Percentiles rank a stretch among this genome's conserved stretches.
These are phyloP conservation scores for Babyrousa celebensis DNA, from an alignment of 2,797 vertebrate genomes.

Conservation along the genomic window DNA sequence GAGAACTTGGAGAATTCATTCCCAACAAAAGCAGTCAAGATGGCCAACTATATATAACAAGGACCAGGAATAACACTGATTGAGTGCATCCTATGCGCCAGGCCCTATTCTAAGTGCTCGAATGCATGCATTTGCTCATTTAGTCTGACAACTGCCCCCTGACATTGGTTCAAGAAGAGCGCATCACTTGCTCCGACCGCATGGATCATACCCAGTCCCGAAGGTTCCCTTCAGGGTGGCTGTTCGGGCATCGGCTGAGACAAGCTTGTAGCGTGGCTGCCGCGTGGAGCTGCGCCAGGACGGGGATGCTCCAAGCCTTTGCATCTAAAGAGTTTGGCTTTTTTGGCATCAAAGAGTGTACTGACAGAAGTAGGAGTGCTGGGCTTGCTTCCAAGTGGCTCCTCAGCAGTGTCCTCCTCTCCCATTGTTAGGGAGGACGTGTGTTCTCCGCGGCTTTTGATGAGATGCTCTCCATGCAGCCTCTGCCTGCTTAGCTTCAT, in stretches of 20 bases:
- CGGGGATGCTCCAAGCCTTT: background rate
- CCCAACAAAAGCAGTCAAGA: background rate
- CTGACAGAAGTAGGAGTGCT: background rate
- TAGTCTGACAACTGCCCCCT: slow-evolving; percentile 3
- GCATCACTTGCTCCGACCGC: background rate
- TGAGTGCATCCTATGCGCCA: background rate
- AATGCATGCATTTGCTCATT: slow-evolving; percentile 32
- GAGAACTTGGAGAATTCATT: slow-evolving; percentile 1
- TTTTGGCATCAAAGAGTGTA: background rate
- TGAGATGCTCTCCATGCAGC: background rate
- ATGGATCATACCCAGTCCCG: background rate
- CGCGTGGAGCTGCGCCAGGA: background rate
- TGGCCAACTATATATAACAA: background rate
- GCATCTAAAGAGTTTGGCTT: background rate
- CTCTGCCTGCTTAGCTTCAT: background rate
- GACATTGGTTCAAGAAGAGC: background rate
- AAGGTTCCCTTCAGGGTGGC: background rate
- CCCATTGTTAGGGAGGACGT: background rate
- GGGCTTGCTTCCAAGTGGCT: background rate
- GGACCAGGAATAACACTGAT: background rate
- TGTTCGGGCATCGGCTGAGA: background rate
- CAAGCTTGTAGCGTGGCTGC: background rate
- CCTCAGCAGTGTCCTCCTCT: background rate
- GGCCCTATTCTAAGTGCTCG: background rate
- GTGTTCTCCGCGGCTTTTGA: background rate